Conservation (phyloP, 2,113 vertebrate species). For the Istiophorus platypterus region DNA sequence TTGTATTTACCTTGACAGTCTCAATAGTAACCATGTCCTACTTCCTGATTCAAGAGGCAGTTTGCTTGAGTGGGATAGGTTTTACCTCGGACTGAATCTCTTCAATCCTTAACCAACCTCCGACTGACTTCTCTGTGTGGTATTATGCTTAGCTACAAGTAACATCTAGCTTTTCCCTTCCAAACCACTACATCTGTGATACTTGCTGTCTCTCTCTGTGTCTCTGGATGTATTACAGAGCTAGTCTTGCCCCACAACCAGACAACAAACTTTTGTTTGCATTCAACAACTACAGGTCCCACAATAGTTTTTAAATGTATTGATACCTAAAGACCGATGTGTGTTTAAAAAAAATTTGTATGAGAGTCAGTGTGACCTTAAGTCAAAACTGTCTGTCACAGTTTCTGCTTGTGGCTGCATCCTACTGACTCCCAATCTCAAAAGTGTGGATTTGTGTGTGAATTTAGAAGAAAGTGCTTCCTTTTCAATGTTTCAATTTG, state of each 20-base stretch:
- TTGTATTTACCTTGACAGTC: constrained; percentile 16
- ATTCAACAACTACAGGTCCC: not conserved
- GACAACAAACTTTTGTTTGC: not conserved
- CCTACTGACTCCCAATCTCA: no score
- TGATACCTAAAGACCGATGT: not conserved
- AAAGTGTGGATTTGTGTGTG: no score
- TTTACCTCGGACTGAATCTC: constrained; percentile 35
- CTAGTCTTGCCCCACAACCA: not conserved
- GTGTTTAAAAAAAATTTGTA: not conserved
- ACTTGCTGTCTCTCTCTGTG: no score
- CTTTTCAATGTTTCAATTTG: no score
- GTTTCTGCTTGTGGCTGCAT: no score
- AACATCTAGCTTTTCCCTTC: not conserved
- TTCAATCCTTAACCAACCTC: constrained; percentile 23
- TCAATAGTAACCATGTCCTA: constrained; percentile 1
- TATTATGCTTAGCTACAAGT: constrained; percentile 21
- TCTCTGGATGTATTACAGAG: not conserved
- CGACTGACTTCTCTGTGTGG: not conserved
- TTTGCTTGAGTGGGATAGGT: constrained; percentile 3
- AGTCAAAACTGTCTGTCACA: no score
- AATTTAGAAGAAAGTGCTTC: no score
- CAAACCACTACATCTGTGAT: not conserved
- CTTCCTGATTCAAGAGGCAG: not conserved
- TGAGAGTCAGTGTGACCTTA: not conserved
- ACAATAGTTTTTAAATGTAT: no score